These are phyloP conservation scores for Seriola quinqueradiata DNA, from an alignment of 2,113 vertebrate genomes.

Conservation along the genomic window DNA sequence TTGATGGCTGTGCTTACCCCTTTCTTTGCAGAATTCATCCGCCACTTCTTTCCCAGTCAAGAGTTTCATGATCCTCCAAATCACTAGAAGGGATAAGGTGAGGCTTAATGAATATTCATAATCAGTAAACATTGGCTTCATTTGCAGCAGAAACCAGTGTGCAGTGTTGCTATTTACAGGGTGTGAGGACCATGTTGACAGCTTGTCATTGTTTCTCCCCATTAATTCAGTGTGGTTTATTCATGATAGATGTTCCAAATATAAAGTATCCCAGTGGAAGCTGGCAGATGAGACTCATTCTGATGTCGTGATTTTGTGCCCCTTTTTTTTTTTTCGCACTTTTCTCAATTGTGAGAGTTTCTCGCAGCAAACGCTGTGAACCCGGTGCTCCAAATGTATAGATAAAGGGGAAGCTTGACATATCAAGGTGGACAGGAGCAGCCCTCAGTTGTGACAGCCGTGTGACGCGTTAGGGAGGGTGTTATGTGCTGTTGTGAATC, in stretches of 20 bases:
- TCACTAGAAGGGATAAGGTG: not conserved
- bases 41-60: slow-evolving; percentile 3
- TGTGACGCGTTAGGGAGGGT: slow-evolving; percentile 37
- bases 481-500: slow-evolving; percentile 57
- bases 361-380: not conserved
- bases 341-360: not conserved
- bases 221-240: slow-evolving; percentile 37
- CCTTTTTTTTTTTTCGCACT: not conserved
- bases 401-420: slow-evolving; percentile 34
- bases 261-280: slow-evolving; percentile 23
- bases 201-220: slow-evolving; percentile 5
- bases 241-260: slow-evolving; percentile 24
- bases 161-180: slow-evolving; percentile 35
- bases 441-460: slow-evolving; percentile 57
- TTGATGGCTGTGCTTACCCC: slow-evolving; percentile 32
- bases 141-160: slow-evolving; percentile 27
- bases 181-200: slow-evolving; percentile 8
- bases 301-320: not conserved
- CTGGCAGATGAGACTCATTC: not conserved
- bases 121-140: slow-evolving; percentile 10
- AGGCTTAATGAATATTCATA: slow-evolving; percentile 7
- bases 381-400: not conserved
- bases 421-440: slow-evolving; percentile 62
- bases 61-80: slow-evolving; percentile 13
- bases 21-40: slow-evolving; percentile 45